phyloP scores from a whole-genome alignment of 2,797 vertebrate species.

The Xiphorhynchus erythropygius region DNA sequence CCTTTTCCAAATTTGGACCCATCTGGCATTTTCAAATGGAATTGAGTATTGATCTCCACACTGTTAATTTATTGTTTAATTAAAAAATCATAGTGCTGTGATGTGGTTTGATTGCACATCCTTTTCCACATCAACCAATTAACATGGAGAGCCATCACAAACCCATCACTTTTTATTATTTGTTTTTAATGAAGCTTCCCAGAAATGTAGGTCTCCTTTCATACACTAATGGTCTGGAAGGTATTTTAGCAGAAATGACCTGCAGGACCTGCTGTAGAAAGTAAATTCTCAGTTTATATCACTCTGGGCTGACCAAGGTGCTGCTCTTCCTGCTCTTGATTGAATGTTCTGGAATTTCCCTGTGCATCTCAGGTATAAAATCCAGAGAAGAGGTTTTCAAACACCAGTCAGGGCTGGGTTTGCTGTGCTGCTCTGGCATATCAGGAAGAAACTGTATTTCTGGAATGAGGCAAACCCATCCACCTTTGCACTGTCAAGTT shows the following conservation, averaged over 20 bases:
- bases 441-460: neutral
- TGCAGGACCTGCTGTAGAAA: neutral
- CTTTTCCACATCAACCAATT: slow-evolving; percentile 51
- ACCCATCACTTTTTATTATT: slow-evolving; percentile 44
- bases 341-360: neutral
- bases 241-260: neutral
- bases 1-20: slow-evolving; percentile 51
- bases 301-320: neutral
- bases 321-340: neutral
- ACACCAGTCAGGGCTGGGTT: neutral
- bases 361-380: neutral
- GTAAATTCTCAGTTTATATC: neutral
- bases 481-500: neutral
- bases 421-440: neutral
- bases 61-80: slow-evolving; percentile 75
- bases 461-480: neutral
- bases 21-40: slow-evolving; percentile 66
- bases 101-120: slow-evolving; percentile 64
- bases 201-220: slow-evolving; percentile 3
- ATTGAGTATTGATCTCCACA: slow-evolving; percentile 69
- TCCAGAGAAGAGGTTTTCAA: neutral
- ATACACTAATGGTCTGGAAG: neutral
- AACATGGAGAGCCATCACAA: slow-evolving; percentile 8
- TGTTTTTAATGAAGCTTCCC: slow-evolving; percentile 43
- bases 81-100: slow-evolving; percentile 63